Base-by-base conservation (phyloP, 2,888 invertebrate species). In the Trilocha varians region DNA sequence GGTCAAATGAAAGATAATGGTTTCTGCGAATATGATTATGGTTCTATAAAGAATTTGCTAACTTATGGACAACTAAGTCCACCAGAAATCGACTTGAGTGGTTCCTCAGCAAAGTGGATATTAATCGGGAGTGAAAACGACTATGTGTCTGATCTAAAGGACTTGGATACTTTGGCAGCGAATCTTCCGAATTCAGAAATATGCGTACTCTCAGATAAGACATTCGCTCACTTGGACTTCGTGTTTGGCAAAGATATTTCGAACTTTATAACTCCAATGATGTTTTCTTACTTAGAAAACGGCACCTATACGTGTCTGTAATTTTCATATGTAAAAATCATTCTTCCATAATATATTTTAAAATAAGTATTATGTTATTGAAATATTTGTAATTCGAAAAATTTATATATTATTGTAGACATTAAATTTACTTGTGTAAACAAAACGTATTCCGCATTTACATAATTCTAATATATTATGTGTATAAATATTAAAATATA, bases 171-270 rank as follows among this genome's bases (percentile, higher is more conserved):
- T 0, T 42, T 59, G n/a, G 40, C 42, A 3, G 37, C 48, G 0
- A 43, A 55, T n/a, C 33, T 67, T 35, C 13, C 37, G 5, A 46
- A 62, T 14, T 39, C 47, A 1, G 41, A 43, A 0, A 42, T 51
- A n/a, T 67, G 68, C 34, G 44, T 58, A 3, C 41, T 67, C 9
- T 53, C 62, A 1, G 57, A 64, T 39, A 44, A 48, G 13, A 51
- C 47, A 1, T 64, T 65, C 36, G 62, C 52, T 8, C 68, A 67
- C 47, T 46, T 67, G 32, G 67, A 65, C 41, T 67, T 58, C 38
- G 14, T 67, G 11, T 65, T 54, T 35, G 63, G 66, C 16, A 59
- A 57, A 41, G 56, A 56, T 42, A 47, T 67, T 25, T 47, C 48
- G 0, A 64, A 53, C 32, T 53, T 51, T 17, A 34, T 67, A 38